phyloP scores from a whole-genome alignment of 2,797 vertebrate genomes.

The Anguilla anguilla region DNA sequence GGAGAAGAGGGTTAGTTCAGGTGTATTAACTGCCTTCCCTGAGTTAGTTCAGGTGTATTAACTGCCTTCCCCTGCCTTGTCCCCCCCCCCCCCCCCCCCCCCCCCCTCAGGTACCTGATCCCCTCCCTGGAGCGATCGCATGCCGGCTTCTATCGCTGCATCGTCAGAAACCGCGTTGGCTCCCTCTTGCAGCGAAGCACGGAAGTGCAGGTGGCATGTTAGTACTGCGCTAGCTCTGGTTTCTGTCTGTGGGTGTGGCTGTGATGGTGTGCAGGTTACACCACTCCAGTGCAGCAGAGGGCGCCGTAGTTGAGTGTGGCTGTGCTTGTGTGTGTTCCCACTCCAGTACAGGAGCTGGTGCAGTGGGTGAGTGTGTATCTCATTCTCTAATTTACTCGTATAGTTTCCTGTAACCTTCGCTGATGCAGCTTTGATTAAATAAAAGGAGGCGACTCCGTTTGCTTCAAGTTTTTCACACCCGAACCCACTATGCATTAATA shows the following conservation, averaged over 20 bases:
- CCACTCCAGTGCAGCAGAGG: slow-evolving; percentile 15
- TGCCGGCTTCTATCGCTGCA: slow-evolving; percentile 94
- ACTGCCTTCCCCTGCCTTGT: background rate
- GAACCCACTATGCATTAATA: slow-evolving; percentile 7
- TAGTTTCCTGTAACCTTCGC: background rate
- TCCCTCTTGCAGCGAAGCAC: slow-evolving; percentile 95
- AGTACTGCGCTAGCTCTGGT: slow-evolving; percentile 66
- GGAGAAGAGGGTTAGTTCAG: background rate
- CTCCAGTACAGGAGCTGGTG: slow-evolving; percentile 17
- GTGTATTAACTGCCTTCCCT: background rate
- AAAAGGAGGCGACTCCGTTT: background rate
- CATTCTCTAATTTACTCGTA: slow-evolving; percentile 25
- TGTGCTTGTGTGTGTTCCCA: background rate
- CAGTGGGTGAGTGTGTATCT: background rate
- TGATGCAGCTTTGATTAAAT: background rate
- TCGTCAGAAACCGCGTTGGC: slow-evolving; percentile 94
- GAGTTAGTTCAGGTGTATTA: background rate
- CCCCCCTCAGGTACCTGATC: slow-evolving; percentile 88
- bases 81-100: slow-evolving; percentile 43
- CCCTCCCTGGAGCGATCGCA: slow-evolving; percentile 90
- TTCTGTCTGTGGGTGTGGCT: slow-evolving; percentile 10
- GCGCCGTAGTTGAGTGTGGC: background rate
- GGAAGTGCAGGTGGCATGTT: slow-evolving; percentile 96
- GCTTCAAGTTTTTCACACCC: slow-evolving; percentile 17
- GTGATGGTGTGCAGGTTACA: background rate